phyloP scores from a whole-genome alignment of 2,113 vertebrate genomes.

The Psittacus erithacus region DNA sequence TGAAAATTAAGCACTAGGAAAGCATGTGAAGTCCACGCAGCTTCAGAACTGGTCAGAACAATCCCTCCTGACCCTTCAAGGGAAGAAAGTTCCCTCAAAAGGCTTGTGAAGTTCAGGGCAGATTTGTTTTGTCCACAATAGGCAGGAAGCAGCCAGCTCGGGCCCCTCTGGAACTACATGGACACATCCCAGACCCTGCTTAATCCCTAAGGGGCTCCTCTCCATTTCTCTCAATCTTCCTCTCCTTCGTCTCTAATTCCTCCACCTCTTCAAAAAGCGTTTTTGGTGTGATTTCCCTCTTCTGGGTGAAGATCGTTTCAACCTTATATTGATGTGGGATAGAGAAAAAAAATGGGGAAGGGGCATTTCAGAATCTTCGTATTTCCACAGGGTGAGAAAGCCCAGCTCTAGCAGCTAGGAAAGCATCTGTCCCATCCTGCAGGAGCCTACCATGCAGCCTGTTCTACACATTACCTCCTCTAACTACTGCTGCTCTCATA shows the following conservation, averaged over 20 bases:
- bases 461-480: constrained; percentile 1
- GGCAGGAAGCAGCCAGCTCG: neutral
- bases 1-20: neutral
- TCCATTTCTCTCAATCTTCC: neutral
- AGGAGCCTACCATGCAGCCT: neutral
- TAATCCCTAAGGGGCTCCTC: neutral
- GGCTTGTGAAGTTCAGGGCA: neutral
- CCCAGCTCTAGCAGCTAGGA: neutral
- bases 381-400: constrained; percentile 5
- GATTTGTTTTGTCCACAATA: neutral
- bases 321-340: neutral
- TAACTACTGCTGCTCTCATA: neutral
- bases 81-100: neutral
- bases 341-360: neutral
- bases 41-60: neutral
- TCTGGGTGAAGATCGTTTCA: neutral
- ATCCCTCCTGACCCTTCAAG: neutral
- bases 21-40: neutral
- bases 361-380: neutral
- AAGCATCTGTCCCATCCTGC: neutral
- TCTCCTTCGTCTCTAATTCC: neutral
- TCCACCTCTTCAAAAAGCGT: neutral
- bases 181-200: neutral
- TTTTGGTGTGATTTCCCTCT: neutral
- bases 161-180: neutral